These are phyloP conservation scores for Psophia crepitans DNA, from an alignment of 2,113 vertebrate genomes.

Conservation along the genomic window DNA sequence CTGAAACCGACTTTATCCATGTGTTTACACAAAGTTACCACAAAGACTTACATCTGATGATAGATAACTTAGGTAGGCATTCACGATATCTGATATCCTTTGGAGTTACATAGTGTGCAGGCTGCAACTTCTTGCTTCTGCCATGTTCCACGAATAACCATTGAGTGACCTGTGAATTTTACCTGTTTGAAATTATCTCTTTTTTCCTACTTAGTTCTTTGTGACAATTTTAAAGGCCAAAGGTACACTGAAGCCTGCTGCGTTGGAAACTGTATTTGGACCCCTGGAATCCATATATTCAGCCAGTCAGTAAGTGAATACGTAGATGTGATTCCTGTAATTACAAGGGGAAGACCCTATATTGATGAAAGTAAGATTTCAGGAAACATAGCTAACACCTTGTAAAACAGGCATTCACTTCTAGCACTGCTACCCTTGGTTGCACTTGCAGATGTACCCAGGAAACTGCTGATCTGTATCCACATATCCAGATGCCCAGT, in stretches of 20 bases:
- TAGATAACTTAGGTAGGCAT: neutral
- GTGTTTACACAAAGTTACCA: neutral
- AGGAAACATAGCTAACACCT: neutral
- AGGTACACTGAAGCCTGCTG: slow-evolving; percentile 81
- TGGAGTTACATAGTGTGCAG: neutral
- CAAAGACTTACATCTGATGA: neutral
- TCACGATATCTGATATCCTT: neutral
- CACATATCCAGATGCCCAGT: neutral
- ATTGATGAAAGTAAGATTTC: neutral
- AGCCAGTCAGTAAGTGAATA: slow-evolving; percentile 87
- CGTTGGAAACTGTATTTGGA: slow-evolving; percentile 87
- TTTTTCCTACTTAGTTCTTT: slow-evolving; percentile 80
- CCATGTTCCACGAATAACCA: neutral
- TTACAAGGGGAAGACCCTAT: neutral
- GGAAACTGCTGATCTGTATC: neutral
- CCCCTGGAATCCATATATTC: slow-evolving; percentile 85
- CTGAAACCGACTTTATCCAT: no score
- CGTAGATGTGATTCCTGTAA: neutral
- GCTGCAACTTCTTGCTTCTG: neutral
- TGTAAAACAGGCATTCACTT: neutral
- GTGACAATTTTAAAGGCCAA: slow-evolving; percentile 87
- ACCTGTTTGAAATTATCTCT: neutral
- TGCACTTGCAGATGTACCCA: neutral
- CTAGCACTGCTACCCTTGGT: neutral
- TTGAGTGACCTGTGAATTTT: neutral